These are phyloP conservation scores for Chelon labrosus DNA, from an alignment of 2,797 vertebrate genomes.

Conservation along the genomic window DNA sequence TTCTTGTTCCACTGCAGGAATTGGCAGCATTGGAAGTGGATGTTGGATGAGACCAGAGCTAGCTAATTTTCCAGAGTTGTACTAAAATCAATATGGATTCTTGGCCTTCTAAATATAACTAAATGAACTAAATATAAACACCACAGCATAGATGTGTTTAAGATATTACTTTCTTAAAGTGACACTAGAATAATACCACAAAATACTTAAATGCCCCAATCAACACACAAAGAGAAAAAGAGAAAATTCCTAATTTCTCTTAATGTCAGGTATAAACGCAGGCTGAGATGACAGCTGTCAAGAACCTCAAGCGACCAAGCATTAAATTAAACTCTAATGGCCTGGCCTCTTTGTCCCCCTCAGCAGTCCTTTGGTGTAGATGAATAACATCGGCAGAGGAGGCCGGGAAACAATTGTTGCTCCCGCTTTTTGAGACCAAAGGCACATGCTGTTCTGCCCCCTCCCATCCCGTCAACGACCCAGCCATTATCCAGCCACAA, in stretches of 20 bases:
- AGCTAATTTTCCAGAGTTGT: background rate
- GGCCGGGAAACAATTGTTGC: constrained; percentile 33
- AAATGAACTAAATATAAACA: too few species aligned
- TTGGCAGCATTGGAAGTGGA: background rate
- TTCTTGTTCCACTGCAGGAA: constrained; percentile 1
- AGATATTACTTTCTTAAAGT: too few species aligned
- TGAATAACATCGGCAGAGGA: constrained; percentile 33
- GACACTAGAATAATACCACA: too few species aligned
- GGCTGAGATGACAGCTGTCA: constrained; percentile 15
- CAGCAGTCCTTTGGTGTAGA: constrained; percentile 17
- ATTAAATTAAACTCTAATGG: constrained; percentile 41
- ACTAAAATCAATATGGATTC: background rate
- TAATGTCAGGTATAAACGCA: constrained; percentile 7
- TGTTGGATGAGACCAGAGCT: background rate
- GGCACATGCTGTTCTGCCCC: constrained; percentile 53
- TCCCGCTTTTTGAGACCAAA: constrained; percentile 37
- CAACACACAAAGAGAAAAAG: too few species aligned
- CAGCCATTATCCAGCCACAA: constrained; percentile 60
- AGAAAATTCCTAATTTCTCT: too few species aligned
- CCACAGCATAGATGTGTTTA: too few species aligned
- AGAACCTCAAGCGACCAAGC: constrained; percentile 33
- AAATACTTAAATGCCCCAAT: too few species aligned
- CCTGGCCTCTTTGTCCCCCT: constrained; percentile 26
- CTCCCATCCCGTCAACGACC: constrained; percentile 45
- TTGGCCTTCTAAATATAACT: constrained; percentile 10